Percentiles rank a stretch among this genome's conserved stretches.
These are phyloP conservation scores for Myotis findleyi DNA, from an alignment of 2,797 vertebrate species.

Conservation along the genomic window DNA sequence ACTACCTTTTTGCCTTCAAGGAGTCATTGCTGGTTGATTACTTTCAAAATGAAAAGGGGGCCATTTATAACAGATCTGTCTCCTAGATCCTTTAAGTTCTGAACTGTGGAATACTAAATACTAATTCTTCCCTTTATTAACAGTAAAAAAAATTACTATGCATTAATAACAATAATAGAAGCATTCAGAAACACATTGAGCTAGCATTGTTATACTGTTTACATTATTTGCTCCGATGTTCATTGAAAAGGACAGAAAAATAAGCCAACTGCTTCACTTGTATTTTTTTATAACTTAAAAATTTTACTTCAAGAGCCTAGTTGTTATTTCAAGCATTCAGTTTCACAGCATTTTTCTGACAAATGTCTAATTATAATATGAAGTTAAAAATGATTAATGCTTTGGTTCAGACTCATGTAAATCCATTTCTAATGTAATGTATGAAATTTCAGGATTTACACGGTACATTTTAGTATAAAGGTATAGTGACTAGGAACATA, in stretches of 20 bases:
- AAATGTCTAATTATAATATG: conserved; percentile 19
- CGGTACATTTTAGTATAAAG: conserved; percentile 2
- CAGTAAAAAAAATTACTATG: not conserved
- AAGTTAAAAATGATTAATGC: conserved; percentile 20
- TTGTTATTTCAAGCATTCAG: not conserved
- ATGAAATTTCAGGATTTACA: conserved; percentile 52
- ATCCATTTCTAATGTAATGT: conserved; percentile 44
- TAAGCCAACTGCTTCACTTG: conserved; percentile 32
- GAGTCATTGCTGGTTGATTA: not conserved
- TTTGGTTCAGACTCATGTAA: conserved; percentile 42
- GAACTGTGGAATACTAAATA: conserved; percentile 18
- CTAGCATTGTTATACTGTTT: not conserved
- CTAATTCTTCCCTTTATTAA: not conserved
- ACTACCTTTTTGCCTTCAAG: not conserved
- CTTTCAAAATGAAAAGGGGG: conserved; percentile 44
- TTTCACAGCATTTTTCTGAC: conserved; percentile 19
- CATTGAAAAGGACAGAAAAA: conserved; percentile 31
- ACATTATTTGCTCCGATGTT: conserved; percentile 34
- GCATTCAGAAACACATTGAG: conserved; percentile 15
- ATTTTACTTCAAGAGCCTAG: not conserved
- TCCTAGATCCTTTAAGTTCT: not conserved
- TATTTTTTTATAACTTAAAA: not conserved
- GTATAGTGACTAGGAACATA: not conserved
- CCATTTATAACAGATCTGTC: not conserved
- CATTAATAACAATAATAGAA: not conserved